Base-by-base conservation (phyloP, 2,888 invertebrate species). In the Sesia bembeciformis region DNA sequence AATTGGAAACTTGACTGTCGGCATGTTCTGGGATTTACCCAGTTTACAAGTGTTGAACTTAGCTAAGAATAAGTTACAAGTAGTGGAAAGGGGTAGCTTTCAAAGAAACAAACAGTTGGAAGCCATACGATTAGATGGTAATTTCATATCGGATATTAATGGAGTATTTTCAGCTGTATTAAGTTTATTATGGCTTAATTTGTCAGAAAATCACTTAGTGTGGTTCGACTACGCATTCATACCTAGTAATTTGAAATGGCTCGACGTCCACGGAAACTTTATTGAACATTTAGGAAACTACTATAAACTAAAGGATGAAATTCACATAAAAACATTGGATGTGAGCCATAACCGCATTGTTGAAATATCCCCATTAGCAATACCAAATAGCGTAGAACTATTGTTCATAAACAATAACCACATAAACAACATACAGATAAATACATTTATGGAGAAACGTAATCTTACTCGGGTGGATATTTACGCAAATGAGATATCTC, bases 171-270 rank as follows among this genome's bases (percentile, higher is more conserved):
- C 96, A 7, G 93, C 96, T 40, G 88, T 97, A 56, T 91, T 94
- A 40, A 95, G 94, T 64, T 90, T 97, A 55, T 84, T 96, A 66
- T 95, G 97, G 94, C 87, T 97, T 53, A 97, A 97, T 87, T 91
- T 97, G 51, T 96, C 96, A 5, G 96, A 96, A 81, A 97, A 97
- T 85, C 96, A 96, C 81, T 90, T 97, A 69, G 94, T 95, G 52
- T 96, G 96, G 96, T 97, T 97, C 81, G 97, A 97, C 81, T 97
- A 96, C 70, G 96, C 97, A 39, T 96, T 97, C 72, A 93, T 97
- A 64, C 97, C 97, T 1, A 93, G 93, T 60, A 96, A 95, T 77
- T 90, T 97, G 46, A 95, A 96, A 81, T 96, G 96, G 96, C 86
- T 97, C 66, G 97, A 97, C 70, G 93, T 97, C 59, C 97, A 97